A percentile compares a stretch with the other conserved stretches of the same genome.
These are phyloP conservation scores for Pangasius macronema DNA, from an alignment of 2,797 vertebrate species.

Conservation along the genomic window DNA sequence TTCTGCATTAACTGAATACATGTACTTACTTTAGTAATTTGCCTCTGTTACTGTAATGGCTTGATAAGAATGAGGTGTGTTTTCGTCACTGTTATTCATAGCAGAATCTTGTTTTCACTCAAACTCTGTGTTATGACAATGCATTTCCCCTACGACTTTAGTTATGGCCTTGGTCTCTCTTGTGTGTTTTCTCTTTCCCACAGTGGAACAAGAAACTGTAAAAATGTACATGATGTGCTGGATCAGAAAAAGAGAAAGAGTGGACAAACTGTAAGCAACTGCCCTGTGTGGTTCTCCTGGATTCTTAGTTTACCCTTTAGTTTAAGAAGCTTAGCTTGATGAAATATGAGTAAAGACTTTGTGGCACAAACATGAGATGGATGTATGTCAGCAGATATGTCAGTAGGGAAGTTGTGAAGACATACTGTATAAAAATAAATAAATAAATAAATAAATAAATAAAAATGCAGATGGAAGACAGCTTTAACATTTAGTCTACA, in stretches of 20 bases:
- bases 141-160: background rate
- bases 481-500: background rate
- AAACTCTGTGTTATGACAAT: background rate
- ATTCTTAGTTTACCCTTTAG: background rate
- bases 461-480: background rate
- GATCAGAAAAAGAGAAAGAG: background rate
- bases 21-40: background rate
- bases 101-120: constrained; percentile 26
- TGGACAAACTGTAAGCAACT: background rate
- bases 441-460: too few relatives aligned
- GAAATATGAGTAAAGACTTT: background rate
- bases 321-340: background rate
- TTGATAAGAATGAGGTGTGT: background rate
- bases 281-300: background rate
- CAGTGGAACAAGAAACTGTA: constrained; percentile 19
- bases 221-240: background rate
- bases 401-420: background rate
- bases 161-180: background rate
- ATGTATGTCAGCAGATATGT: background rate
- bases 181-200: constrained; percentile 13
- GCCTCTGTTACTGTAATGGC: background rate
- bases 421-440: too few relatives aligned
- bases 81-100: constrained; percentile 13
- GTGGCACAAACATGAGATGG: background rate
- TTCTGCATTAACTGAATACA: background rate